These are phyloP conservation scores for Tetragonisca angustula DNA, from an alignment of 2,888 invertebrate genomes.

Conservation along the genomic window DNA sequence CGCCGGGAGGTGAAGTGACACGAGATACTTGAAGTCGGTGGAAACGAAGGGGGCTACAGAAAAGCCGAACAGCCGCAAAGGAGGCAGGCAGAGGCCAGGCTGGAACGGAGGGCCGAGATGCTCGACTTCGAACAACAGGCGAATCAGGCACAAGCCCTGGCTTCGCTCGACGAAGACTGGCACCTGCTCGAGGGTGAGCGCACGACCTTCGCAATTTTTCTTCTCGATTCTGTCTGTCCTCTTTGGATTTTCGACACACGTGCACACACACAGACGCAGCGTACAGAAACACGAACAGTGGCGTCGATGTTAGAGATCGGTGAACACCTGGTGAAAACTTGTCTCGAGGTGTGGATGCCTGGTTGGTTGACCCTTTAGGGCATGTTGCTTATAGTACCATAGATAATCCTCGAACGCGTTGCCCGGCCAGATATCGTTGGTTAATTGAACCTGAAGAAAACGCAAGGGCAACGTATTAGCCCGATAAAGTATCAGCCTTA, in stretches of 20 bases:
- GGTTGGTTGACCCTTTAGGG: constrained; percentile 11
- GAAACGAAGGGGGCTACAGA: not conserved
- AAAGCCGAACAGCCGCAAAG: constrained; percentile 2
- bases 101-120: constrained; percentile 64
- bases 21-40: constrained; percentile 8
- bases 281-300: constrained; percentile 1
- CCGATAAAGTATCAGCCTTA: not conserved
- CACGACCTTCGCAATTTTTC: constrained; percentile 76
- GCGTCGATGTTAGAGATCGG: constrained; percentile 32
- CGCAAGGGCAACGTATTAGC: not conserved
- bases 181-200: constrained; percentile 79
- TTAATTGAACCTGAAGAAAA: not conserved
- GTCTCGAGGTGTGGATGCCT: not conserved
- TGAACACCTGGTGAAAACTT: constrained; percentile 18
- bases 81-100: not conserved
- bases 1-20: constrained; percentile 44
- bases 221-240: not conserved
- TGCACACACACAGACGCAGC: not conserved
- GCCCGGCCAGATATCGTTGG: not conserved
- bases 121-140: constrained; percentile 80
- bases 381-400: not conserved
- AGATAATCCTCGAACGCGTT: not conserved
- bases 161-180: constrained; percentile 77
- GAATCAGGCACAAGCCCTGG: constrained; percentile 77
- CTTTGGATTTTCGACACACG: constrained; percentile 13